phyloP scores from a whole-genome alignment of 1,140 invertebrate species.

The Zaprionus tsacasi region DNA sequence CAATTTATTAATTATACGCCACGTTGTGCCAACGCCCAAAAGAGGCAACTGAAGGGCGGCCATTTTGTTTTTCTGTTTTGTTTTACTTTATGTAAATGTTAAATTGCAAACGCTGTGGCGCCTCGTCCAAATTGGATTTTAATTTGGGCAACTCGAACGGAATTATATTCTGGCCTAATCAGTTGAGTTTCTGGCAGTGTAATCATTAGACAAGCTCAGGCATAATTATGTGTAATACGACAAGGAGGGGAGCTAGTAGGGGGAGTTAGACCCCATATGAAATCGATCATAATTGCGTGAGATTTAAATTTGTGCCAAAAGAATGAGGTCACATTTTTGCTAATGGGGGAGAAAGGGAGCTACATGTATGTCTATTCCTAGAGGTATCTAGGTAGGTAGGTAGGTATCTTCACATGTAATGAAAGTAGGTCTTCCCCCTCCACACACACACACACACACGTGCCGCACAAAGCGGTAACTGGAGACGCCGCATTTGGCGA shows the following conservation, averaged over 20 bases:
- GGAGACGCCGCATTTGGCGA: constrained; percentile 68
- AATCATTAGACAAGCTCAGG: constrained; percentile 56
- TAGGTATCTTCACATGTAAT: constrained; percentile 44
- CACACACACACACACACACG: constrained; percentile 48
- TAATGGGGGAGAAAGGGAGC: too few relatives aligned
- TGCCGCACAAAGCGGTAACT: constrained; percentile 71
- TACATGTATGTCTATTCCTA: background rate
- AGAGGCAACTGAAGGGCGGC: background rate
- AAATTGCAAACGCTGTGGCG: constrained; percentile 31
- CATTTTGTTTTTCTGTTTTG: constrained; percentile 49
- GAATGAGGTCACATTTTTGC: background rate
- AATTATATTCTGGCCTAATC: constrained; percentile 64
- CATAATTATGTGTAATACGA: constrained; percentile 35
- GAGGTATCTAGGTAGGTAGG: background rate
- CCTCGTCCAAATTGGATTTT: constrained; percentile 72
- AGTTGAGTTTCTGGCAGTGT: constrained; percentile 56
- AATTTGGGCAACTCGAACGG: constrained; percentile 57
- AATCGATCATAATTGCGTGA: constrained; percentile 10
- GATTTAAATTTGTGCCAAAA: background rate
- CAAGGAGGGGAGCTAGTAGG: background rate
- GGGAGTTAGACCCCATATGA: constrained; percentile 13
- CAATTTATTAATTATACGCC: constrained; percentile 79
- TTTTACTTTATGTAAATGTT: constrained; percentile 37
- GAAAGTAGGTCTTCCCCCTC: constrained; percentile 40
- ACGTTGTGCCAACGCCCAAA: constrained; percentile 49